Evolutionary conservation across 2,888 invertebrate genomes (phyloP).

Genomic region (Tinea trinotella): DNA sequence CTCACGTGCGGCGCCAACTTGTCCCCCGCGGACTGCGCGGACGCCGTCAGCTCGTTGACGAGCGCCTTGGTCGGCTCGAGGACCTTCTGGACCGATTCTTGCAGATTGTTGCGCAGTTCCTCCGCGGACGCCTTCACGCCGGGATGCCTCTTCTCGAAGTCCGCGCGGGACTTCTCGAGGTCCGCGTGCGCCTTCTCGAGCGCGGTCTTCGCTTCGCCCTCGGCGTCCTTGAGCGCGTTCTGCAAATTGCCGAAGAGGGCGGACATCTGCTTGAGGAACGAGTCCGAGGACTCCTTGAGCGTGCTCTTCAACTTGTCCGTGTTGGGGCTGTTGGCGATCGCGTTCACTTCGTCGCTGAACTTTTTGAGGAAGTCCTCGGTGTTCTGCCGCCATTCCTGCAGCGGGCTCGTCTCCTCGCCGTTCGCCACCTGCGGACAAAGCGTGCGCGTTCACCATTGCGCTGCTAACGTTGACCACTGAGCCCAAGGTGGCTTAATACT

Average conservation of each 20-base stretch:
- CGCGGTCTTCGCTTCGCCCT: conserved; percentile 52
- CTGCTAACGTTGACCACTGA: too few relatives aligned
- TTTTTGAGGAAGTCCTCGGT: conserved; percentile 44
- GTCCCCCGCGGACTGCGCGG: conserved; percentile 48
- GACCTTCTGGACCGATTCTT: conserved; percentile 41
- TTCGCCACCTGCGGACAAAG: conserved; percentile 43
- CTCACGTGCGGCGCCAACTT: conserved; percentile 52
- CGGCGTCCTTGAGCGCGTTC: conserved; percentile 47
- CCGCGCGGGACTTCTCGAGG: conserved; percentile 42
- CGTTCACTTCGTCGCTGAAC: conserved; percentile 39
- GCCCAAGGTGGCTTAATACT: too few relatives aligned
- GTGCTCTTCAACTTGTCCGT: conserved; percentile 47
- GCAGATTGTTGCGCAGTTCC: conserved; percentile 41
- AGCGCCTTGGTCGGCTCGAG: conserved; percentile 50
- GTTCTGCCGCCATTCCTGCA: conserved; percentile 51
- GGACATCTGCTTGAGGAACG: conserved; percentile 42
- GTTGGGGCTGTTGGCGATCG: conserved; percentile 47
- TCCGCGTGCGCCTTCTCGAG: conserved; percentile 40
- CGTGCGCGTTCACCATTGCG: too few relatives aligned
- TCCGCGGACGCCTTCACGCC: conserved; percentile 51
- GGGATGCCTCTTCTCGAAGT: conserved; percentile 52
- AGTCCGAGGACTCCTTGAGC: conserved; percentile 47
- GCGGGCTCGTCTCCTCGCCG: conserved; percentile 45
- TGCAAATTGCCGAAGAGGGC: conserved; percentile 40
- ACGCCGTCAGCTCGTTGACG: conserved; percentile 44